Conservation (phyloP, 2,113 vertebrate species). For the Boleophthalmus pectinirostris region DNA sequence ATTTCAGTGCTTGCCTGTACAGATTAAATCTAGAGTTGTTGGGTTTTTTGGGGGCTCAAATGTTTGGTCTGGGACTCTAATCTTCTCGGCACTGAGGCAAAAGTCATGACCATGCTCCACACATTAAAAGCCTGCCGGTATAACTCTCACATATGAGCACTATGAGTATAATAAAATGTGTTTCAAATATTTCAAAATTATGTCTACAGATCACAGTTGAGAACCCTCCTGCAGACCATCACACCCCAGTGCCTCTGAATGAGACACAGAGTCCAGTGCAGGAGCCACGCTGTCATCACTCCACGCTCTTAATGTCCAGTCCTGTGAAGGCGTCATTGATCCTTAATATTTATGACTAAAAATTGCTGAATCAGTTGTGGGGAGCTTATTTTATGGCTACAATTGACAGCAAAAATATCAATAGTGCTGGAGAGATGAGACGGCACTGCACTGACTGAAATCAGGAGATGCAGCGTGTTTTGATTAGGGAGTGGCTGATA, state of each 20-base stretch:
- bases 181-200: background rate
- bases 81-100: too few relatives aligned
- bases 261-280: constrained; percentile 13
- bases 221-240: background rate
- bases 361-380: constrained; percentile 56
- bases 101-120: too few relatives aligned
- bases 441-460: constrained; percentile 40
- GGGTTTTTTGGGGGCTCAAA: too few relatives aligned
- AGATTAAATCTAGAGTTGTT: too few relatives aligned
- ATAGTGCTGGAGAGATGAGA: constrained; percentile 36
- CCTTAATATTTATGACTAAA: constrained; percentile 48
- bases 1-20: too few relatives aligned
- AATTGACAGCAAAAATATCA: constrained; percentile 55
- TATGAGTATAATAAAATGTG: too few relatives aligned
- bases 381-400: constrained; percentile 47
- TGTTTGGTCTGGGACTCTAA: too few relatives aligned
- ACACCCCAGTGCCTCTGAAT: background rate
- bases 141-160: too few relatives aligned
- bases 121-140: too few relatives aligned
- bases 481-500: constrained; percentile 61
- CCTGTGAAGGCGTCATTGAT: constrained; percentile 44
- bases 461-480: constrained; percentile 55
- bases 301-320: constrained; percentile 26
- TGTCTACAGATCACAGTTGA: background rate
- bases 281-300: constrained; percentile 29